phyloP scores from a whole-genome alignment of 2,888 invertebrate genomes.

The Ligdia adustata region DNA sequence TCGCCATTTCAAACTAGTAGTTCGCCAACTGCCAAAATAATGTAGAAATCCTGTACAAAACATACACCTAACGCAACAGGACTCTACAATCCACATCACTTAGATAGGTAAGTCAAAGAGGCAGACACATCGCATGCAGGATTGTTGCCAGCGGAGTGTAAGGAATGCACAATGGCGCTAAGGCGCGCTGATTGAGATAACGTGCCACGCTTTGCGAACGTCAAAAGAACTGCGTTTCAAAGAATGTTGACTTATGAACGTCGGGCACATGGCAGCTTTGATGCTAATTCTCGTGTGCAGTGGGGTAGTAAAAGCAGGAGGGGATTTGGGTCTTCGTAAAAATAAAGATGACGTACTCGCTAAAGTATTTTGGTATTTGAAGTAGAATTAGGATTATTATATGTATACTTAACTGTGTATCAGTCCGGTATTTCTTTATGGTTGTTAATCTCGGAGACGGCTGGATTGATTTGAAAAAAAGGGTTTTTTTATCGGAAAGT shows the following conservation, averaged over 20 bases:
- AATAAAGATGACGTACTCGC: too few species aligned
- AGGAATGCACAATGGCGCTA: slow-evolving; percentile 62
- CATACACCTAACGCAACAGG: too few species aligned
- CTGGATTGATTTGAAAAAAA: too few species aligned
- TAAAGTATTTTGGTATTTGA: background rate
- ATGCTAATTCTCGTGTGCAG: slow-evolving; percentile 19
- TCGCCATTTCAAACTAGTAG: too few species aligned
- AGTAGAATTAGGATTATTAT: too few species aligned
- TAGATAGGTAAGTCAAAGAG: slow-evolving; percentile 52
- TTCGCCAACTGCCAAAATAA: too few species aligned
- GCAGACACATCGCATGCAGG: slow-evolving; percentile 61
- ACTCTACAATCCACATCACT: too few species aligned
- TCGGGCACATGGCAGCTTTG: slow-evolving; percentile 33
- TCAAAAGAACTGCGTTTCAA: slow-evolving; percentile 56
- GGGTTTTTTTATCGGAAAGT: too few species aligned
- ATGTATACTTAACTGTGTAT: too few species aligned
- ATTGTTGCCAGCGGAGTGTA: slow-evolving; percentile 55
- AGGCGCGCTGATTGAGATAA: slow-evolving; percentile 73
- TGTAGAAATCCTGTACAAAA: too few species aligned
- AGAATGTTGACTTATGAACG: slow-evolving; percentile 59
- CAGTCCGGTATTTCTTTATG: too few species aligned
- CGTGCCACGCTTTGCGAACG: slow-evolving; percentile 55
- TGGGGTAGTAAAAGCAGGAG: background rate
- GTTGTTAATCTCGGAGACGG: too few species aligned
- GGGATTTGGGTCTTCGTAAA: background rate